Evolutionary conservation across 2,113 vertebrate species (phyloP).

Genomic region (Regulus satrapa): DNA sequence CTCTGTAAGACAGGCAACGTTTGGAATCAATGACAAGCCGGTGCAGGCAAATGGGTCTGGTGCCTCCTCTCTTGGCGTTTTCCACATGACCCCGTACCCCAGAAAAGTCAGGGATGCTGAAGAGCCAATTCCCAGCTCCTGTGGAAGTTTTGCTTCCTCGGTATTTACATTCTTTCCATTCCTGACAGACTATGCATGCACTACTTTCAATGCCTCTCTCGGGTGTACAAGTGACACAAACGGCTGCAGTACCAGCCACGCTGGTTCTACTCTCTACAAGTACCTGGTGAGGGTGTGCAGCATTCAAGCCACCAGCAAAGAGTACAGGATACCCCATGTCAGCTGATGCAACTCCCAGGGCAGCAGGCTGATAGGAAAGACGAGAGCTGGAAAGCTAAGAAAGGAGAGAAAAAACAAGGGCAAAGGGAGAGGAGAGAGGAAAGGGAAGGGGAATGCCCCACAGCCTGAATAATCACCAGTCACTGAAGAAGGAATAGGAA

Average conservation of each 20-base stretch:
- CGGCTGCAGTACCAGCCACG: neutral
- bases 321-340: constrained; percentile 84
- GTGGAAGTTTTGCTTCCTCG: neutral
- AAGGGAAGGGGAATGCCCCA: constrained; percentile 21
- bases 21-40: neutral
- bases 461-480: neutral
- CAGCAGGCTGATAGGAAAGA: constrained; percentile 87
- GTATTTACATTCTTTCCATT: neutral
- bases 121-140: neutral
- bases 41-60: neutral
- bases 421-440: constrained; percentile 43
- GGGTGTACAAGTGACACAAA: neutral
- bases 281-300: constrained; percentile 90
- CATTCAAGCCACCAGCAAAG: constrained; percentile 79
- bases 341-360: constrained; percentile 80
- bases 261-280: constrained; percentile 30
- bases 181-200: neutral
- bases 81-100: neutral
- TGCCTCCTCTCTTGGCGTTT: neutral
- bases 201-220: neutral
- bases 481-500: neutral
- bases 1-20: neutral
- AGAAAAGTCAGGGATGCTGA: neutral
- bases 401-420: constrained; percentile 69
- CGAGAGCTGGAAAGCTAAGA: constrained; percentile 90